These are phyloP conservation scores for Cordilura impudica DNA, from an alignment of 2,888 invertebrate genomes.

Conservation along the genomic window DNA sequence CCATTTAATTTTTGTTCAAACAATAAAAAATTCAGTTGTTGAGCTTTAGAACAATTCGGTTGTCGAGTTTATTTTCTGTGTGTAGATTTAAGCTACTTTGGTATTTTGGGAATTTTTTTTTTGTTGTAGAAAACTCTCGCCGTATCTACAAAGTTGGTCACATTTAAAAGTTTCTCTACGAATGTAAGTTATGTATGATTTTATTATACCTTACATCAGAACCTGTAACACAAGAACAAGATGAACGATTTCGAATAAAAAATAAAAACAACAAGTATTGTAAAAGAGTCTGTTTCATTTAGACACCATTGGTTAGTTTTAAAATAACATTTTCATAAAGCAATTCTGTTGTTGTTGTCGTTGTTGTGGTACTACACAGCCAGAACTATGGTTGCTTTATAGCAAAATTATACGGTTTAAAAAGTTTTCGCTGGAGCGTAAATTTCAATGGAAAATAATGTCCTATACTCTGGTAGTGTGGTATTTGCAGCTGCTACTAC, in stretches of 20 bases:
- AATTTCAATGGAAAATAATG: conserved; percentile 8
- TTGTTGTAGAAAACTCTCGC: no score
- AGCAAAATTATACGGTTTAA: conserved; percentile 53
- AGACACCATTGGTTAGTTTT: conserved; percentile 43
- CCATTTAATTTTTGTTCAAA: no score
- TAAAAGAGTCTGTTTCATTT: conserved; percentile 41
- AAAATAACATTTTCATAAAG: conserved; percentile 39
- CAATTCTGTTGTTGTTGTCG: conserved; percentile 16
- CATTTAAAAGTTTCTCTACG: no score
- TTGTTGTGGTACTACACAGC: neutral
- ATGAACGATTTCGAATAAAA: conserved; percentile 9
- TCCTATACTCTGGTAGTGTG: neutral
- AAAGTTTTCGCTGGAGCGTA: conserved; percentile 40
- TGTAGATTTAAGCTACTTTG: no score
- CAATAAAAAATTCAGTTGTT: no score
- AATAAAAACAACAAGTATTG: conserved; percentile 1
- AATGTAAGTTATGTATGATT: neutral
- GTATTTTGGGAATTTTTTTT: no score
- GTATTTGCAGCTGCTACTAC: conserved; percentile 6
- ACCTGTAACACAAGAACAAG: conserved; percentile 32
- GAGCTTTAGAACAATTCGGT: no score
- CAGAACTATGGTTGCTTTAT: neutral
- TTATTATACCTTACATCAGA: conserved; percentile 19
- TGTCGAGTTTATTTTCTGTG: no score
- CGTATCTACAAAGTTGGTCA: no score